These are phyloP conservation scores for Engystomops pustulosus DNA, from an alignment of 2,113 vertebrate species.

Conservation along the genomic window DNA sequence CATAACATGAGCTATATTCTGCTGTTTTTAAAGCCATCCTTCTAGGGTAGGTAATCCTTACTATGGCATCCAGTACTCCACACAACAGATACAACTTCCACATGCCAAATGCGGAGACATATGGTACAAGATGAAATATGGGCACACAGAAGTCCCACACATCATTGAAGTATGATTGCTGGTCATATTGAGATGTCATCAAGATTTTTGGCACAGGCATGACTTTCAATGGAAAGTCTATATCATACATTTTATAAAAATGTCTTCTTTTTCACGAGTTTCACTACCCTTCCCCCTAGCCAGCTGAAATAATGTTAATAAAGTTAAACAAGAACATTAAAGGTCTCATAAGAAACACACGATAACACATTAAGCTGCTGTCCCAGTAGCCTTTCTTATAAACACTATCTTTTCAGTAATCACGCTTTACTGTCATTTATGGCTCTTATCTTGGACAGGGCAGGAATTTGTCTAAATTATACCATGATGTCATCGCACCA, in stretches of 20 bases:
- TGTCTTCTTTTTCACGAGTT: neutral
- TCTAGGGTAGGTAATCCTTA: neutral
- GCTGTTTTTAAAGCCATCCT: too few relatives aligned
- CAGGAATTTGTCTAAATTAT: slow-evolving; percentile 19
- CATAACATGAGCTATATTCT: too few relatives aligned
- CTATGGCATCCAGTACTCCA: neutral
- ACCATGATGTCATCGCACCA: slow-evolving; percentile 11
- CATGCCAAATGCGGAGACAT: too few relatives aligned
- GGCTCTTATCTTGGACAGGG: slow-evolving; percentile 8
- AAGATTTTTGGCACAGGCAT: too few relatives aligned
- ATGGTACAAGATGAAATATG: too few relatives aligned
- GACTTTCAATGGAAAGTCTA: too few relatives aligned
- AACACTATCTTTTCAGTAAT: slow-evolving; percentile 20
- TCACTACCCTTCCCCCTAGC: neutral
- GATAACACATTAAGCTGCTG: neutral
- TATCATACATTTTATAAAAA: too few relatives aligned
- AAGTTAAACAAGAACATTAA: neutral
- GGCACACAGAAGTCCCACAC: too few relatives aligned
- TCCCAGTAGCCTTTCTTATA: neutral
- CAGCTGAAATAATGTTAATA: neutral
- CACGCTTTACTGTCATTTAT: slow-evolving; percentile 16
- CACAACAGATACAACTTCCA: too few relatives aligned
- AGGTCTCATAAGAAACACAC: neutral
- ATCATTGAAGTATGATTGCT: too few relatives aligned
- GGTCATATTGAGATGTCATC: too few relatives aligned